Conservation (phyloP, 2,888 invertebrate species). For the Orthosia cruda region DNA sequence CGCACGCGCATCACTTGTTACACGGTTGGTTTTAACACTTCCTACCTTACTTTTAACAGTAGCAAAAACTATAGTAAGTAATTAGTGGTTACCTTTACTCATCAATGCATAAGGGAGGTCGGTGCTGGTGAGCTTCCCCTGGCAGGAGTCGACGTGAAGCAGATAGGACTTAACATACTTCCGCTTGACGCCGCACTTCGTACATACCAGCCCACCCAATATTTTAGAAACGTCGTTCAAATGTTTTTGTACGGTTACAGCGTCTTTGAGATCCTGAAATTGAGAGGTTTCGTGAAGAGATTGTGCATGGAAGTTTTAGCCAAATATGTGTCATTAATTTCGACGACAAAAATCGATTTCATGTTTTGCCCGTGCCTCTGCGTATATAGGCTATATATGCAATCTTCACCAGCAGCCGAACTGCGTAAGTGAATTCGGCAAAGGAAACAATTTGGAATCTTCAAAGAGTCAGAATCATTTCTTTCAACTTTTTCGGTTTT, state of each 20-base stretch:
- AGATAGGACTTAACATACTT: conserved; percentile 68
- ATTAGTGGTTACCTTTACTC: conserved; percentile 31
- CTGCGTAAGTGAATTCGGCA: too few relatives aligned
- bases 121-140: background rate
- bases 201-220: conserved; percentile 59
- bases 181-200: conserved; percentile 65
- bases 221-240: conserved; percentile 57
- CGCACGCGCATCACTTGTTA: too few relatives aligned
- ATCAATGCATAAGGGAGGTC: conserved; percentile 16
- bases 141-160: conserved; percentile 52
- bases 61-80: background rate
- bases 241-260: conserved; percentile 51
- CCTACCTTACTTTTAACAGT: too few relatives aligned
- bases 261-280: conserved; percentile 54
- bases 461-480: too few relatives aligned
- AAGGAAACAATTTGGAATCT: too few relatives aligned
- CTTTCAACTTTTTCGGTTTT: too few relatives aligned
- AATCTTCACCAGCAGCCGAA: too few relatives aligned
- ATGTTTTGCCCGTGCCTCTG: too few relatives aligned
- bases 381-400: too few relatives aligned
- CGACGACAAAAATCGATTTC: background rate
- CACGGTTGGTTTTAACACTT: too few relatives aligned
- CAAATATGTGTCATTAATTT: background rate
- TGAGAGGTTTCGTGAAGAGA: background rate
- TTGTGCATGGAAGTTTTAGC: background rate